Conservation (phyloP, 2,888 invertebrate species). For the Tenthredo notha region DNA sequence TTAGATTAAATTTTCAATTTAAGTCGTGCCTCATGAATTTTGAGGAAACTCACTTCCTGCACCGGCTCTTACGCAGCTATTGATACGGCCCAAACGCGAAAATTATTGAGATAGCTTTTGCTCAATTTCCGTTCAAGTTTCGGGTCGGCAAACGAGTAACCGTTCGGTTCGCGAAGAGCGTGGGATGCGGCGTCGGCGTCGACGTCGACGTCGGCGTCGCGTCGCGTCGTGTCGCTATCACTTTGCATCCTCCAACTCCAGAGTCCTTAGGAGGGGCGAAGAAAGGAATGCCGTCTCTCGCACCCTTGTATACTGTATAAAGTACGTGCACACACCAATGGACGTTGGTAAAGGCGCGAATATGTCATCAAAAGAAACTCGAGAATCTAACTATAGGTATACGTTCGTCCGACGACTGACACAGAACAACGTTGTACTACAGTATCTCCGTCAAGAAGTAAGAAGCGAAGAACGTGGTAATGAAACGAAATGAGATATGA, state of each 20-base stretch:
- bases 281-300: conserved; percentile 32
- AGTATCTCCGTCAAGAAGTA: neutral
- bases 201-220: no score
- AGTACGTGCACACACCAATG: conserved; percentile 13
- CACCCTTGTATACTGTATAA: conserved; percentile 10
- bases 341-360: conserved; percentile 14
- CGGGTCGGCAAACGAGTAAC: conserved; percentile 30
- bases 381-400: neutral
- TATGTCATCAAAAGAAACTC: conserved; percentile 39
- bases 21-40: conserved; percentile 44
- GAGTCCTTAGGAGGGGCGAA: conserved; percentile 12
- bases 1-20: conserved; percentile 46
- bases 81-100: conserved; percentile 32
- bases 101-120: conserved; percentile 48
- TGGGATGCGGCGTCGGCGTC: neutral
- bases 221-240: neutral
- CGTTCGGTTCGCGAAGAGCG: neutral
- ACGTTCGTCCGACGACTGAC: conserved; percentile 14
- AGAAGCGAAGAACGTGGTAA: conserved; percentile 26
- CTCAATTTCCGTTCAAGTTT: conserved; percentile 45
- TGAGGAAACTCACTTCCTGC: conserved; percentile 11
- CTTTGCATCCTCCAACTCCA: conserved; percentile 9
- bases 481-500: conserved; percentile 26
- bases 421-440: neutral
- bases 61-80: neutral